phyloP scores from a whole-genome alignment of 1,140 invertebrate species.

The Bombus impatiens region DNA sequence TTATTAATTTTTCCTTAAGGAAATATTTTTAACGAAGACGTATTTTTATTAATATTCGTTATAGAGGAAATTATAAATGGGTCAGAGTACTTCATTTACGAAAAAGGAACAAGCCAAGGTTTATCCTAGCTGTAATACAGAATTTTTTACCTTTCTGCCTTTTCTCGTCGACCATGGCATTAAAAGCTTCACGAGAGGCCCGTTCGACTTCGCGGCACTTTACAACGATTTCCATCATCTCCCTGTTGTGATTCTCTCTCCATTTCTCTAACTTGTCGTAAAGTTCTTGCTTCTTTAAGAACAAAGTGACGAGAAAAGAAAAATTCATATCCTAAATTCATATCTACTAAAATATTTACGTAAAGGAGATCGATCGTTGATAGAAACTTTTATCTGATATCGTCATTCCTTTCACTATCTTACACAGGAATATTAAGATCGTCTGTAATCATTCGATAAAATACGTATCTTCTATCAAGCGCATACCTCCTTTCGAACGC shows the following conservation, averaged over 20 bases:
- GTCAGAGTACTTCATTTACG: no score
- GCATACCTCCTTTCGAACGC: conserved; percentile 33
- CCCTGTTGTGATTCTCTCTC: conserved; percentile 6
- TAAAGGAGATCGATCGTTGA: no score
- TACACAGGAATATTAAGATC: neutral
- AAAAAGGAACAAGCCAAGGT: no score
- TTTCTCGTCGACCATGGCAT: conserved; percentile 47
- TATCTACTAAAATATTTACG: no score
- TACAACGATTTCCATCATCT: conserved; percentile 40
- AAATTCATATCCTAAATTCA: no score
- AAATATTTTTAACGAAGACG: no score
- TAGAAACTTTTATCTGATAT: no score
- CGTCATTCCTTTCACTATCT: no score
- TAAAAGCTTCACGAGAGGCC: conserved; percentile 34
- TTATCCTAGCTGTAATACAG: no score
- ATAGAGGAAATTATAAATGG: no score
- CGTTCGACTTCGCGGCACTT: conserved; percentile 32
- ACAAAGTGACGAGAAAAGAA: neutral
- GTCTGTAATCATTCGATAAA: neutral
- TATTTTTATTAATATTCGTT: no score
- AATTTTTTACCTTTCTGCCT: neutral
- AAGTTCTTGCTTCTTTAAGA: conserved; percentile 35
- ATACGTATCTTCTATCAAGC: neutral
- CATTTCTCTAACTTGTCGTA: conserved; percentile 40
- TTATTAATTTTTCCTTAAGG: neutral